These are phyloP conservation scores for Epinotia bilunana DNA, from an alignment of 2,888 invertebrate species.

Conservation along the genomic window DNA sequence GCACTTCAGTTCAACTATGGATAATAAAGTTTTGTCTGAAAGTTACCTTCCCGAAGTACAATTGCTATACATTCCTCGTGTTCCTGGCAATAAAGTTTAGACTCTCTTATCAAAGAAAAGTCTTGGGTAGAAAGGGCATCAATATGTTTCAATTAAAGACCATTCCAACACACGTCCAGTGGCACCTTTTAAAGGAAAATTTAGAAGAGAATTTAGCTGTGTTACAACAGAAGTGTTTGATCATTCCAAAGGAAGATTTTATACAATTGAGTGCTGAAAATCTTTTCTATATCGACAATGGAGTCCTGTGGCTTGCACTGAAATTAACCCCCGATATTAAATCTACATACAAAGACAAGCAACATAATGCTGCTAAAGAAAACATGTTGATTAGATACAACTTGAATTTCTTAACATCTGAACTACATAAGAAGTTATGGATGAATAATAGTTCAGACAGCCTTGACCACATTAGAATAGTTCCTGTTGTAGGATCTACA, in stretches of 20 bases:
- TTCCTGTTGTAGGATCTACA: slow-evolving; percentile 70
- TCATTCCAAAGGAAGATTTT: slow-evolving; percentile 72
- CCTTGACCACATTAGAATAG: slow-evolving; percentile 66
- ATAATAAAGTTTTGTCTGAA: slow-evolving; percentile 77
- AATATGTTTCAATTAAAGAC: slow-evolving; percentile 64
- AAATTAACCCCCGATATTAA: slow-evolving; percentile 65
- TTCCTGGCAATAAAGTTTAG: slow-evolving; percentile 76
- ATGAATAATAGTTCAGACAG: slow-evolving; percentile 53
- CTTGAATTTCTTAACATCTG: slow-evolving; percentile 67
- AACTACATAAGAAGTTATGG: slow-evolving; percentile 75
- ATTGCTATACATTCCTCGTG: slow-evolving; percentile 71
- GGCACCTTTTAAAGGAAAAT: slow-evolving; percentile 59
- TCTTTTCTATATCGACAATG: slow-evolving; percentile 77
- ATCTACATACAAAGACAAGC: slow-evolving; percentile 58
- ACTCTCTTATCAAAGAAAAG: slow-evolving; percentile 61
- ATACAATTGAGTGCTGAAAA: slow-evolving; percentile 75
- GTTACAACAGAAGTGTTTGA: slow-evolving; percentile 69
- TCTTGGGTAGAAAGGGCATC: slow-evolving; percentile 55
- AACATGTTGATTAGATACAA: slow-evolving; percentile 59
- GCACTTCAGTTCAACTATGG: slow-evolving; percentile 69
- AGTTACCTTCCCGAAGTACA: slow-evolving; percentile 79
- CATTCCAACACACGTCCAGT: slow-evolving; percentile 60
- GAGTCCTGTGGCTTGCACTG: slow-evolving; percentile 73
- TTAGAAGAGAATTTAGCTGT: slow-evolving; percentile 64
- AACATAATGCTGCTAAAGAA: slow-evolving; percentile 50